Base-by-base conservation (phyloP, 2,797 vertebrate genomes). In the Spinus pinus region DNA sequence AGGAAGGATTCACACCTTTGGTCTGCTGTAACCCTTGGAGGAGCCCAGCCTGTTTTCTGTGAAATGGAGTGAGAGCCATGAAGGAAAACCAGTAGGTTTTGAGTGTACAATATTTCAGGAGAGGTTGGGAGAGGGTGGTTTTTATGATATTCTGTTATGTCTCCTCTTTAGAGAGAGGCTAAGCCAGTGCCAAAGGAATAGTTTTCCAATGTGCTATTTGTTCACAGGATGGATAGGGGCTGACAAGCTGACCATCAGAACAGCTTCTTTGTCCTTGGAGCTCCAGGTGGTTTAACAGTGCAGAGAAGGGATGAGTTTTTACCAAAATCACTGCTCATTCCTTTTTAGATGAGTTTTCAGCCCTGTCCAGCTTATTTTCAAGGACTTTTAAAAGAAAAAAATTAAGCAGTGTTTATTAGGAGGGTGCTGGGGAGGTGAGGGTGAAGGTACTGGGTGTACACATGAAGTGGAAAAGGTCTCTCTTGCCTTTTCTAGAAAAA, bases 221-320 rank as follows among this genome's bases (percentile, higher is more conserved):
- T 95, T 92, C 93, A 54, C 67, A 89, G 94, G 92, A 95, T 93
- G 65, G 93, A 92, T 95, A 83, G 92, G 64, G 61, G 42, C 90
- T 95, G 96, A 94, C 92, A 95, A 87, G 57, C 71, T n/a, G 35
- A 89, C 94, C 93, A 93, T 94, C 94, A 91, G 69, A 93, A 93
- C 6, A 6, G 79, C 69, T 93, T 92, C 88, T 95, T 97, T 97
- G 95, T 95, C 95, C 95, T 96, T 95, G 93, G 88, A 95, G 47
- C 86, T 92, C 92, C 93, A 94, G 93, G 95, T 92, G 93, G 93
- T 44, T 94, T 89, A 82, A 85, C 72, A 74, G 93, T 23, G 23
- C 67, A 87, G 30, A 87, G 57, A 81, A 95, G 86, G 30, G n/a
- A 67, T 0, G 0, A 81, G 44, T 77, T 92, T 94, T 94, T 90